Base-by-base conservation (phyloP, 1,140 invertebrate species). In the Eurosta solidaginis region DNA sequence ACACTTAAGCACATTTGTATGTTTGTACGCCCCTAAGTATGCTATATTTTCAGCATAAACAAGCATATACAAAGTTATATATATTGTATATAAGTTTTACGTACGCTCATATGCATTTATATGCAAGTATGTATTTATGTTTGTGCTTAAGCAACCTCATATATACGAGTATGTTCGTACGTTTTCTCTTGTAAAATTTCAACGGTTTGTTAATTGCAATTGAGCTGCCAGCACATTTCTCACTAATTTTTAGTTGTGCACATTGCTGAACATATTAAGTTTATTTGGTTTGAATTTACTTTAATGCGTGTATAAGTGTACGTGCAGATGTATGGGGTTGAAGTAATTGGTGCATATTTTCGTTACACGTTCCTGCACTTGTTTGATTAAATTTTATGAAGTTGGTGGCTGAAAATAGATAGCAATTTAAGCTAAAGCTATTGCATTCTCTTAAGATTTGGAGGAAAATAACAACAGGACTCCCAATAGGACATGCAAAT, bases 301-400 rank as follows among this genome's bases (percentile, higher is more conserved):
- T 54, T 6, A 10, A 2, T 63, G 1, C 36, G 33, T 63, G 29
- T 63, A 29, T n/a, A 2, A 36, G 59, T 36, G 33, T 40, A 33
- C 9, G 59, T 59, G 25, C 14, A 4, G 29, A 12, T 14, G 2
- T 27, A 10, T 68, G n/a, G 59, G 17, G 59, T 40, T 68, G 59
- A 5, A 14, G 59, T 68, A 40, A 40, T 68, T 68, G 14, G 59
- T 42, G 59, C 59, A 68, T 40, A 68, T 36, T 68, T 68, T 33
- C 59, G 59, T 68, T 63, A 33, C 54, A 40, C 54, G 54, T 63
- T 42, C n/a, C 59, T 40, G 33, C 59, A n/a, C n/a, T n/a, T n/a
- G n/a, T n/a, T n/a, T n/a, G n/a, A n/a, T n/a, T n/a, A n/a, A n/a
- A n/a, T n/a, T n/a, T n/a, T n/a, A n/a, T n/a, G n/a, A n/a, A n/a